A percentile compares a stretch with the other conserved stretches of the same genome.
Conservation (phyloP, 2,113 vertebrate genomes). For the Hyperoodon ampullatus region DNA sequence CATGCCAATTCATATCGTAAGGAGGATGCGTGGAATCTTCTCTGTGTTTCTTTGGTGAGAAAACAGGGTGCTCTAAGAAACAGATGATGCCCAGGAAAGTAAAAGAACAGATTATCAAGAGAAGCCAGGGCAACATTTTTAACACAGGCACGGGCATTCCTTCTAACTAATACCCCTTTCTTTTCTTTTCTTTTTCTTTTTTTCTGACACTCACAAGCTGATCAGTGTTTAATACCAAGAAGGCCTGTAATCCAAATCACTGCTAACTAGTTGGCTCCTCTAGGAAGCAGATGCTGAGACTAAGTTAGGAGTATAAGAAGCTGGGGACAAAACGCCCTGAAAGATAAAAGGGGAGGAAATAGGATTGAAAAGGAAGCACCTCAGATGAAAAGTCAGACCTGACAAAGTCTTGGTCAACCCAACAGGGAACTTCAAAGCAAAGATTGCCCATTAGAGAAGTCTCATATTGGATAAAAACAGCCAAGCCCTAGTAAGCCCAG, state of each 20-base stretch:
- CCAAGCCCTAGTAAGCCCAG: background rate
- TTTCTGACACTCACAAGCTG: background rate
- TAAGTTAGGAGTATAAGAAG: background rate
- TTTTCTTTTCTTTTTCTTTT: background rate
- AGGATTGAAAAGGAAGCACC: background rate
- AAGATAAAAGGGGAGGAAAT: background rate
- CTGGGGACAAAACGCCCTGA: background rate
- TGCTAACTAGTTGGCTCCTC: background rate
- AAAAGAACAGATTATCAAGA: background rate
- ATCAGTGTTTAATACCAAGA: background rate
- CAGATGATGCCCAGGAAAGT: background rate
- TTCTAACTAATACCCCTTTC: background rate
- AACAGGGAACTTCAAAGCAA: background rate
- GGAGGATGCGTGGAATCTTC: background rate
- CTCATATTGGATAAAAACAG: background rate
- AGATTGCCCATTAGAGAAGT: background rate
- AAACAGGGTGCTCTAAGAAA: background rate
- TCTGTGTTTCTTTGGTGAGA: background rate
- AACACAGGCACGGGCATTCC: background rate
- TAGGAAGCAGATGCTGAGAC: background rate
- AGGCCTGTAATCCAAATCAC: background rate
- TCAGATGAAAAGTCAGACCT: background rate
- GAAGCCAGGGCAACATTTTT: background rate
- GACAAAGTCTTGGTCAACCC: background rate
- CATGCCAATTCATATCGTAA: background rate